These are phyloP conservation scores for Perizoma flavofasciatum DNA, from an alignment of 2,888 invertebrate species.

Conservation along the genomic window DNA sequence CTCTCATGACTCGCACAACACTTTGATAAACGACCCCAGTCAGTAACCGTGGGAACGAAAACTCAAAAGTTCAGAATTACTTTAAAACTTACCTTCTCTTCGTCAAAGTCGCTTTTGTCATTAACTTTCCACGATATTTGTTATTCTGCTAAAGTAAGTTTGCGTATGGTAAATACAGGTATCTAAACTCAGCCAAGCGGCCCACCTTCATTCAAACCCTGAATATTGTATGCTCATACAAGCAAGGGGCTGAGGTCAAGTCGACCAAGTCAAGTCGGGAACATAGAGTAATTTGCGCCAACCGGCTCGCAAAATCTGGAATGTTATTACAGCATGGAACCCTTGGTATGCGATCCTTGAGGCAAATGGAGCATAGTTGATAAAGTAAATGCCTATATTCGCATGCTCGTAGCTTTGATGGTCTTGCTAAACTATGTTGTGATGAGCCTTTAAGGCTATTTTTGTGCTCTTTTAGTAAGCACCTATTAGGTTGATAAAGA, in stretches of 20 bases:
- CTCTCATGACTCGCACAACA: background rate
- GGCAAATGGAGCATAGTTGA: constrained; percentile 18
- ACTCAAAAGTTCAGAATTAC: constrained; percentile 6
- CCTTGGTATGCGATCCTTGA: constrained; percentile 22
- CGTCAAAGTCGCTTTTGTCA: background rate
- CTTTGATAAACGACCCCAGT: constrained; percentile 9
- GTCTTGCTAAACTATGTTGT: constrained; percentile 8
- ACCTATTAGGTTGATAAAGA: too few relatives aligned
- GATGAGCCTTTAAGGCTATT: constrained; percentile 3
- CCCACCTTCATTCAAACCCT: constrained; percentile 23
- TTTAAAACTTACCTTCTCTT: too few relatives aligned
- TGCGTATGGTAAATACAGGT: background rate
- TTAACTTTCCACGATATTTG: background rate
- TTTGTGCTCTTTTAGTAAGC: constrained; percentile 4
- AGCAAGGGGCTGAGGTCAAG: constrained; percentile 31
- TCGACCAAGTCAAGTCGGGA: constrained; percentile 15
- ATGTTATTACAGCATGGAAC: constrained; percentile 32
- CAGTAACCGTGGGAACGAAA: constrained; percentile 4
- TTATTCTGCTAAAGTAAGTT: constrained; percentile 3
- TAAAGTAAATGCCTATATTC: constrained; percentile 22
- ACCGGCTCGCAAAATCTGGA: constrained; percentile 36
- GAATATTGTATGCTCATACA: constrained; percentile 32
- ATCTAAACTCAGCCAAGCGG: constrained; percentile 7
- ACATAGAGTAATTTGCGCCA: constrained; percentile 29
- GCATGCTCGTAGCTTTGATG: constrained; percentile 5